Conservation (phyloP, 2,113 vertebrate species). For the Zapornia atra region DNA sequence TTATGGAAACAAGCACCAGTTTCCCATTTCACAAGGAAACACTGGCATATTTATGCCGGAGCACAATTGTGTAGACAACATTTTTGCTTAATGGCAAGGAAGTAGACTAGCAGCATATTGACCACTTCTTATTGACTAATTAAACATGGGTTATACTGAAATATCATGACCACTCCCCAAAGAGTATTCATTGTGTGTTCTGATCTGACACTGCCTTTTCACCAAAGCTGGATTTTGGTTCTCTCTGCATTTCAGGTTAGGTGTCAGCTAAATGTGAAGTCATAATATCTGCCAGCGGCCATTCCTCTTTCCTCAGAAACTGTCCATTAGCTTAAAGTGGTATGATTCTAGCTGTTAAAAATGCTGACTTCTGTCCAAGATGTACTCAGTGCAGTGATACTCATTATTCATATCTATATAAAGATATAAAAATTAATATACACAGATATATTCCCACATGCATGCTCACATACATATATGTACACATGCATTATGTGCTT, state of each 20-base stretch:
- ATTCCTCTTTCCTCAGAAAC: not conserved
- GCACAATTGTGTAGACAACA: not conserved
- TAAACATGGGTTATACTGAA: not conserved
- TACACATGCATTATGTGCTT: not conserved
- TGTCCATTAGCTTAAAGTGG: not conserved
- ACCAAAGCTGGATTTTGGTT: not conserved
- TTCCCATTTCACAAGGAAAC: not conserved
- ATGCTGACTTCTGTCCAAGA: not conserved
- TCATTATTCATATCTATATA: not conserved
- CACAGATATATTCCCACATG: not conserved
- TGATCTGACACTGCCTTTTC: not conserved
- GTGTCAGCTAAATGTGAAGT: not conserved
- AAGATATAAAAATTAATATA: not conserved
- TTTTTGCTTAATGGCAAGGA: not conserved
- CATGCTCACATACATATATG: not conserved
- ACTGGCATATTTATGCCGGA: not conserved
- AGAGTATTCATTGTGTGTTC: not conserved
- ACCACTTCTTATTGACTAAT: not conserved
- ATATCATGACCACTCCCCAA: not conserved
- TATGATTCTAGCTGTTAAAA: not conserved
- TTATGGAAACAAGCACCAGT: not conserved
- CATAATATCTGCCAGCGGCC: not conserved
- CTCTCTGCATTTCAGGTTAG: not conserved
- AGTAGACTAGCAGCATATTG: not conserved
- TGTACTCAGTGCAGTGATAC: not conserved